Evolutionary conservation across 2,113 vertebrate species (phyloP).

Genomic region (Serilophus lunatus): DNA sequence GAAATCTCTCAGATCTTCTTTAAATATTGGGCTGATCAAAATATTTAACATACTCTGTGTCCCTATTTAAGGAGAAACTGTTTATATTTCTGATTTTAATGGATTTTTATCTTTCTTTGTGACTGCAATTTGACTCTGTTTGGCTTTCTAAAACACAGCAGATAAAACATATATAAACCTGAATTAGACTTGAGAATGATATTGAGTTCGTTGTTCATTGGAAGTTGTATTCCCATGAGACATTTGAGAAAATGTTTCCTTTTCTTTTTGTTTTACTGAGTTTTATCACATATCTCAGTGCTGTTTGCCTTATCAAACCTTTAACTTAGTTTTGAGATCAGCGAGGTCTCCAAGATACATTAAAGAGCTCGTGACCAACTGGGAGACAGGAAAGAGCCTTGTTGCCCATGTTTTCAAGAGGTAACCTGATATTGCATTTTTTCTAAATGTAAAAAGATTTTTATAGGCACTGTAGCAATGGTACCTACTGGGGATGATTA

Average conservation of each 20-base stretch:
- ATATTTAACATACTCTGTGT: background rate
- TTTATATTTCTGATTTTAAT: background rate
- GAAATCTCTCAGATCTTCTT: background rate
- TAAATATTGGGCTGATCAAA: background rate
- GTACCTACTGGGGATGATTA: background rate
- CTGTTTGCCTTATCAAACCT: background rate
- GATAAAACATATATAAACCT: background rate
- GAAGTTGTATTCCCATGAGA: fast-evolving
- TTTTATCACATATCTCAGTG: background rate
- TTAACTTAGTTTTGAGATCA: background rate
- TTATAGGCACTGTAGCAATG: background rate
- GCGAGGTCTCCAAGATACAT: background rate
- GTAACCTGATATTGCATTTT: background rate
- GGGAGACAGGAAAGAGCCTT: background rate
- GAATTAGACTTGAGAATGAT: background rate
- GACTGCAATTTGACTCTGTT: background rate
- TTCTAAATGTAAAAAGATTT: background rate
- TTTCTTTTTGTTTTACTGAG: background rate
- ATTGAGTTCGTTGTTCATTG: background rate
- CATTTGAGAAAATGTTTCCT: background rate
- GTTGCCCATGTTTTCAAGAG: background rate
- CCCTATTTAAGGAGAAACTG: background rate
- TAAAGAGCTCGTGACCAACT: background rate
- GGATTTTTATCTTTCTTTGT: background rate
- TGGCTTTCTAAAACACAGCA: background rate